Conservation (phyloP, 2,113 vertebrate species). For the Pogona vitticeps region DNA sequence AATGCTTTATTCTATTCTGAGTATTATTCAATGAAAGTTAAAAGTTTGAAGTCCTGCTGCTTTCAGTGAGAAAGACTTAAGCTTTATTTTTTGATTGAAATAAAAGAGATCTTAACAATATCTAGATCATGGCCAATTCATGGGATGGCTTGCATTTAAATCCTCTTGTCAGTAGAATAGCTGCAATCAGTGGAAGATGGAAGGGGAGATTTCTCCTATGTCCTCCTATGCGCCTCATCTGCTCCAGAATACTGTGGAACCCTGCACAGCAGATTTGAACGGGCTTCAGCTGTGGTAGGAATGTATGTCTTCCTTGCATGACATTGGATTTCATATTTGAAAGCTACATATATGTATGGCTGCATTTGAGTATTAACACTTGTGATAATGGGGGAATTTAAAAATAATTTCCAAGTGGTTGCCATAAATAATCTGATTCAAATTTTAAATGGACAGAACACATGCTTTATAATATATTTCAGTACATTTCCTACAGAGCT, state of each 20-base stretch:
- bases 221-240: background rate
- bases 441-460: background rate
- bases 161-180: background rate
- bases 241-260: background rate
- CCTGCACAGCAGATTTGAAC: background rate
- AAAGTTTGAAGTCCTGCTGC: background rate
- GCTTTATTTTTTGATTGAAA: background rate
- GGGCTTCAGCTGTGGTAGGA: too few relatives aligned
- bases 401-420: slow-evolving; percentile 1
- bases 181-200: background rate
- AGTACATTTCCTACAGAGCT: background rate
- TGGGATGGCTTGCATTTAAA: background rate
- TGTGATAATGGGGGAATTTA: background rate
- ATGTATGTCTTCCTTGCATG: background rate
- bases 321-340: background rate
- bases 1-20: background rate
- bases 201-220: background rate
- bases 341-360: background rate
- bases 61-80: background rate
- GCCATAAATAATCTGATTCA: slow-evolving; percentile 5
- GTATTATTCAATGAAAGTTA: background rate
- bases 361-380: background rate
- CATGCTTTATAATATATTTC: background rate
- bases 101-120: background rate
- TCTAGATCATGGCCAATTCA: background rate